Base-by-base conservation (phyloP, 1,140 invertebrate genomes). In the Saxidomus purpurata region DNA sequence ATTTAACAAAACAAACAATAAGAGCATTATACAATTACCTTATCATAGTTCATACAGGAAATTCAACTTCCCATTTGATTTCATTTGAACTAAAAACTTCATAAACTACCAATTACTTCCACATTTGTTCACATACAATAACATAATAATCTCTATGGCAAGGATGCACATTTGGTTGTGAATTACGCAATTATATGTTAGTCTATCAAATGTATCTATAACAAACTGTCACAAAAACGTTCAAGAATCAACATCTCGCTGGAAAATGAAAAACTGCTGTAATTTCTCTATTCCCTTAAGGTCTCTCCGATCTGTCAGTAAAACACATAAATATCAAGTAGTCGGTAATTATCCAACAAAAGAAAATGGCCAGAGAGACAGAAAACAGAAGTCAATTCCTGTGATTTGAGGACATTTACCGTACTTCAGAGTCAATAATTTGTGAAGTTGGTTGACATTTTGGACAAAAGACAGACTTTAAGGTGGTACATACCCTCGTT, bases 321-420 rank as follows among this genome's bases (percentile, higher is more conserved):
- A 28, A 71, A 71, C 67, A 71, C 9, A 19, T 71, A 38, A 38
- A 28, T 22, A 71, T 1, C 1, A 38, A 71, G 17, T 71, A 71
- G 67, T 34, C 67, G 36, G 17, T 71, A 71, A 71, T 71, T 71
- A 71, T 38, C 1, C 4, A 36, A 71, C 67, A 71, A 71, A 71
- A 71, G 67, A 71, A 59, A 59, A 11, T 19, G n/a, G 67, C 36
- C 34, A 36, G 17, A 19, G 4, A 15, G 25, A 6, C n/a, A 3
- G 59, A 63, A 63, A 63, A 63, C 59, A 28, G n/a, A 36, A 71
- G 67, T 38, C 34, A 71, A 40, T 38, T 31, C 22, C 31, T 38
- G 15, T 4, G 22, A 38, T 71, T 71, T 38, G 67, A 38, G 67
- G 34, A 19, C 67, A 40, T 71, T 71, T 71, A 71, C 34, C 15